Evolutionary conservation across 1,140 invertebrate genomes (phyloP), one percentile per base, ranked within the genome.

Genomic region (Lepidotrigona ventralis): DNA sequence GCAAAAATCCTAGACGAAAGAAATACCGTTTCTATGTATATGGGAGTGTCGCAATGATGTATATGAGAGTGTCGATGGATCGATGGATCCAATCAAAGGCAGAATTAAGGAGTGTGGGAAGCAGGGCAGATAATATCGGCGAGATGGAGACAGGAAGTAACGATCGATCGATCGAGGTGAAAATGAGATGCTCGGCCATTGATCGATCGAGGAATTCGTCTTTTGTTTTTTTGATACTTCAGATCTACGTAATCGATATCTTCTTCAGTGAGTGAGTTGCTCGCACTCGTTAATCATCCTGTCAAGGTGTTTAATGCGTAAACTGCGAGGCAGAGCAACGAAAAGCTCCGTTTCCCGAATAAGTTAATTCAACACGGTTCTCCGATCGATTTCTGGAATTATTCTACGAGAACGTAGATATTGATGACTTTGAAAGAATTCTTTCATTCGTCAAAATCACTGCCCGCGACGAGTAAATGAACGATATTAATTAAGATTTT

Each of bases 41-140:
- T 8, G 69, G 58, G 66, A 81, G 58, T 17, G 19, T 9, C 17
- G 2, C 58, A 78, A 86, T 73, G 85, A 84, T 64, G 29, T 54
- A 56, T 39, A 53, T n/a, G 1, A 29, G 29, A 33, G 1, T 66
- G 81, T 58, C 33, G 33, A 1, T 69, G n/a, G 79, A 85, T 75
- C 63, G 79, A 74, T 51, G 58, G 82, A 69, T 56, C 73, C 83
- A 75, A 86, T 89, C 83, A 70, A 77, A 81, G 60, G 79, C 69
- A 87, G 70, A 63, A 78, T 17, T 33, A 33, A 23, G n/a, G 19
- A 46, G 9, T 12, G 4, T 8, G 14, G n/a, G 6, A 78, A 83
- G 83, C 78, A 64, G 60, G 81, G 60, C 71, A 33, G 39, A 33
- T 63, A 69, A 78, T 68, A 63, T 74, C 51, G 39, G 15, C 9